A percentile compares a stretch with the other conserved stretches of the same genome.
These are phyloP conservation scores for Latheticus oryzae DNA, from an alignment of 2,888 invertebrate species.

Conservation along the genomic window DNA sequence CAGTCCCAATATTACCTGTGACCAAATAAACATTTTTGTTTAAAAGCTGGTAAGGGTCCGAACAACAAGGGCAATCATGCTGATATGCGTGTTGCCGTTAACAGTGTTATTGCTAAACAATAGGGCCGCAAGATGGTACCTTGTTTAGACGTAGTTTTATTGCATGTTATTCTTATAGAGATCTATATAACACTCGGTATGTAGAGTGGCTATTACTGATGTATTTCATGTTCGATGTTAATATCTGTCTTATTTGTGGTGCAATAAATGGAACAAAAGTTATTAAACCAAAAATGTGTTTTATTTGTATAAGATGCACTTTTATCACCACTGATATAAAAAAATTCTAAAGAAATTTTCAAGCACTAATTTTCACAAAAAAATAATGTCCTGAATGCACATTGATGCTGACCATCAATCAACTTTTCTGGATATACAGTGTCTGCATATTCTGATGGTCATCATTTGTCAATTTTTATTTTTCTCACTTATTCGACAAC, in stretches of 20 bases:
- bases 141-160: conserved; percentile 58
- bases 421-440: no score
- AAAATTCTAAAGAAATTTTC: no score
- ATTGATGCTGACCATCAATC: no score
- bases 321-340: background rate
- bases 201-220: conserved; percentile 51
- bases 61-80: conserved; percentile 62
- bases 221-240: conserved; percentile 60
- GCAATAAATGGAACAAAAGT: conserved; percentile 62
- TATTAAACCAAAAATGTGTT: conserved; percentile 47
- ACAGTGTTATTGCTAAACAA: conserved; percentile 50
- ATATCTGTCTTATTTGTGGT: conserved; percentile 61
- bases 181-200: conserved; percentile 52
- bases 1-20: conserved; percentile 57
- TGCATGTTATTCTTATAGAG: conserved; percentile 45
- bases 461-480: no score
- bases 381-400: no score
- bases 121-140: conserved; percentile 55
- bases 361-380: no score
- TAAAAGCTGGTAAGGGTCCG: conserved; percentile 68
- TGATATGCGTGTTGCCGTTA: conserved; percentile 49
- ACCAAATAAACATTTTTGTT: conserved; percentile 55
- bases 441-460: no score
- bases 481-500: no score
- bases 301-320: conserved; percentile 34